Evolutionary conservation across 2,888 invertebrate genomes (phyloP).

Genomic region (Tribolium freemani): DNA sequence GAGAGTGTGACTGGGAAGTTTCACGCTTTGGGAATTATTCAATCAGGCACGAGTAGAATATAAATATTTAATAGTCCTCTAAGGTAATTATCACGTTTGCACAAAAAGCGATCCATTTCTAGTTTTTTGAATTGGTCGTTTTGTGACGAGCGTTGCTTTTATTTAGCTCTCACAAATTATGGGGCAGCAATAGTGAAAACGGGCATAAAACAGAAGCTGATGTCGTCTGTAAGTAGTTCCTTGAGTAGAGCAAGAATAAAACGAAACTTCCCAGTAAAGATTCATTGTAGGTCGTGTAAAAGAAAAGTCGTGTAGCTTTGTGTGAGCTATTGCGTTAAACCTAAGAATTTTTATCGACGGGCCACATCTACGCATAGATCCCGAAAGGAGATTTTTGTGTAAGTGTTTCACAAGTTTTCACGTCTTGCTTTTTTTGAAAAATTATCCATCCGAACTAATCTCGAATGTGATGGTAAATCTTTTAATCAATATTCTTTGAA

Average conservation of each 20-base stretch:
- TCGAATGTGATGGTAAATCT: slow-evolving; percentile 30
- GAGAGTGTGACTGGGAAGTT: neutral
- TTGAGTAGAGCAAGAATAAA: slow-evolving; percentile 23
- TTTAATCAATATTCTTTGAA: slow-evolving; percentile 40
- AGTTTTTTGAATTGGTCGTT: neutral
- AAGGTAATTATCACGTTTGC: neutral
- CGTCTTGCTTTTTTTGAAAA: neutral
- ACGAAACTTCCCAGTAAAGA: slow-evolving; percentile 21
- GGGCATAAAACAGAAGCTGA: slow-evolving; percentile 33
- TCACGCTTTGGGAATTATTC: slow-evolving; percentile 7
- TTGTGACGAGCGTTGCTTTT: neutral
- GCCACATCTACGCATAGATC: slow-evolving; percentile 24
- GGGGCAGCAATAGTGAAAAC: slow-evolving; percentile 8
- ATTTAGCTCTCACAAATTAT: neutral
- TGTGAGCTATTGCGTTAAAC: slow-evolving; percentile 38
- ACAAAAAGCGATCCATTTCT: neutral
- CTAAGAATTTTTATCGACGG: slow-evolving; percentile 35
- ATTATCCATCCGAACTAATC: slow-evolving; percentile 21
- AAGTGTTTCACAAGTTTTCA: slow-evolving; percentile 15
- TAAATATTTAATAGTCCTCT: slow-evolving; percentile 18
- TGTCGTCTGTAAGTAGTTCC: slow-evolving; percentile 10
- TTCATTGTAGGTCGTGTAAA: slow-evolving; percentile 32
- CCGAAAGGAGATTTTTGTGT: slow-evolving; percentile 13
- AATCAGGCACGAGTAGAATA: slow-evolving; percentile 4
- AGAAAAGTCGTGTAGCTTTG: slow-evolving; percentile 39